Evolutionary conservation across 2,888 invertebrate genomes (phyloP), one percentile per base, ranked within the genome.

Genomic region (Acutogordius australiensis): DNA sequence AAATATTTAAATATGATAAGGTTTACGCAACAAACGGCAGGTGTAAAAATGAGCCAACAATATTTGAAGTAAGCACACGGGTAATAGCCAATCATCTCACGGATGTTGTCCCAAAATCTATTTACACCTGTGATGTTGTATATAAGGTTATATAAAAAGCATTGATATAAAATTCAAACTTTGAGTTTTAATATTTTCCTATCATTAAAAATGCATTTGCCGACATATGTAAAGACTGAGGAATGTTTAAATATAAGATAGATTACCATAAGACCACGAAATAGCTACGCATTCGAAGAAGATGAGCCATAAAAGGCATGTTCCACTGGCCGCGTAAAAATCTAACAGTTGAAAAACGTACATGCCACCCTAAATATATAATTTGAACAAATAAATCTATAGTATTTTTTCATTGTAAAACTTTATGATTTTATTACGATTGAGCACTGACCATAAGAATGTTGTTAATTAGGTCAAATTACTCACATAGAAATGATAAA

Each of bases 61-160:
- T 91, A 82, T 73, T 94, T 94, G 90, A 91, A 97, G 83, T 88
- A 91, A 64, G 79, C 78, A 64, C 82, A 81, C 0, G 94, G 91
- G 70, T 90, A 88, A 73, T 88, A 91, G n/a, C 94, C 94, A 66
- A 97, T 86, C 94, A 97, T 97, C 68, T 90, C 90, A 65, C 84
- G 83, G 67, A 97, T 81, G 45, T 87, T 88, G 66, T 91, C 88
- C 70, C 90, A 94, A 75, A 91, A 94, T 64, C 87, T 79, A 71
- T 85, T 81, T 1, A 87, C 86, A 1, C 76, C 76, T 75, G 63
- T 8, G 23, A n/a, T n/a, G n/a, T n/a, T n/a, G n/a, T n/a, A n/a
- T n/a, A n/a, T n/a, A n/a, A n/a, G n/a, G n/a, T n/a, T n/a, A n/a
- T n/a, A n/a, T n/a, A n/a, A n/a, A n/a, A n/a, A n/a, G n/a, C n/a